Conservation (phyloP, 2,797 vertebrate species). For the Tapirus indicus region DNA sequence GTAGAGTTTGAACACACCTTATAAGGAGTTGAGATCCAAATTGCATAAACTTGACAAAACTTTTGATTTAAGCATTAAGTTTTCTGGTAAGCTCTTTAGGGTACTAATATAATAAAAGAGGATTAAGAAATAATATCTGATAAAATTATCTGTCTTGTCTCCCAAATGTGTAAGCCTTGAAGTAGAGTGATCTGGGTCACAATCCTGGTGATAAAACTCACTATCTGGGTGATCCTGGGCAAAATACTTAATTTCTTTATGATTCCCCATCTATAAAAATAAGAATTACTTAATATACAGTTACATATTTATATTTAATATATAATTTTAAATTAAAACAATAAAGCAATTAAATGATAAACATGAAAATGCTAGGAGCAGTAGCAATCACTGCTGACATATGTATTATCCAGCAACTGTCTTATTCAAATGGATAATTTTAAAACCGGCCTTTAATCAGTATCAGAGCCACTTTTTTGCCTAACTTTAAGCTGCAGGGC, state of each 20-base stretch:
- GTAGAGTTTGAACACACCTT: constrained; percentile 44
- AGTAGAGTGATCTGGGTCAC: not conserved
- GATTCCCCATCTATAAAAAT: not conserved
- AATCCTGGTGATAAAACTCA: constrained; percentile 26
- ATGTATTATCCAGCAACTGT: not conserved
- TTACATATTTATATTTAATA: not conserved
- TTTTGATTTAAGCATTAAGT: constrained; percentile 22
- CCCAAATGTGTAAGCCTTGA: not conserved
- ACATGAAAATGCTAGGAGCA: not conserved
- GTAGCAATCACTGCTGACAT: not conserved
- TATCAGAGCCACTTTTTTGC: not conserved
- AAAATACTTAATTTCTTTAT: constrained; percentile 40
- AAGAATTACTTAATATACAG: not conserved
- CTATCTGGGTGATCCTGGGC: not conserved
- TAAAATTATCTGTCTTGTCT: constrained; percentile 22
- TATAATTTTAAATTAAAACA: constrained; percentile 52
- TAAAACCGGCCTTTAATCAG: constrained; percentile 4
- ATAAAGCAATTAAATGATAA: constrained; percentile 18
- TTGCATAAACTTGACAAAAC: constrained; percentile 29
- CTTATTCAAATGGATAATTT: constrained; percentile 42
- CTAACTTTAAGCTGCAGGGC: not conserved
- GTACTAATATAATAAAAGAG: not conserved
- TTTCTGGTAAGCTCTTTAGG: constrained; percentile 35
- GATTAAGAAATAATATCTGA: constrained; percentile 6
- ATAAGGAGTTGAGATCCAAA: constrained; percentile 42